These are phyloP conservation scores for Azemiops feae DNA, from an alignment of 2,113 vertebrate species.

Conservation along the genomic window DNA sequence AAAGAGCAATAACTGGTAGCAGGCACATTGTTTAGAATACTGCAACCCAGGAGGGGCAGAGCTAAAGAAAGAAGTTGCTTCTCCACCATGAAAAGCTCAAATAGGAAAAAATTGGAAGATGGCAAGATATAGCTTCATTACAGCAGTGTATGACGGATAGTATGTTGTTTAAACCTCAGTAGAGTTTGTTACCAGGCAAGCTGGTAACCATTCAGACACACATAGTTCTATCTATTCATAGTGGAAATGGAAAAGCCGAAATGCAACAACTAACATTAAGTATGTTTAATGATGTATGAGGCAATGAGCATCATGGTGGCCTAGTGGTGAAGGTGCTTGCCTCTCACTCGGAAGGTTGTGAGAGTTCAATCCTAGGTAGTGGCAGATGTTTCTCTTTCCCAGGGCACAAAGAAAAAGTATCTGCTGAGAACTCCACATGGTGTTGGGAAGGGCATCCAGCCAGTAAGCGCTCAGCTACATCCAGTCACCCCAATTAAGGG, in stretches of 20 bases:
- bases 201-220: not conserved
- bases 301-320: not conserved
- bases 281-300: not conserved
- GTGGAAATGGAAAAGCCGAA: not conserved
- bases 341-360: too few relatives aligned
- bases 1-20: not conserved
- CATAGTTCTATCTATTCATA: not conserved
- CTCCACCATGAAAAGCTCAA: not conserved
- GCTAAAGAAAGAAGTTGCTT: not conserved
- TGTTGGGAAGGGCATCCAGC: not conserved
- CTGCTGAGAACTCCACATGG: not conserved
- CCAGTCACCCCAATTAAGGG: not conserved
- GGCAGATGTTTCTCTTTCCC: not conserved
- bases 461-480: not conserved
- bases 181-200: not conserved
- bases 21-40: not conserved
- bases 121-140: not conserved
- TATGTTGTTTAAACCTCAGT: not conserved
- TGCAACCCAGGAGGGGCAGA: not conserved
- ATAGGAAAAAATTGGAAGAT: not conserved
- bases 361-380: not conserved
- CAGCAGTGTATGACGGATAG: not conserved
- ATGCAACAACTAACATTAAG: not conserved
- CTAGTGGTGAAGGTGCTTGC: too few relatives aligned
- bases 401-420: not conserved